Evolutionary conservation across 64 coral and sea anemone species (phyloP), one percentile per base, ranked within the genome.

Genomic region (Dendronephthya gigantea): DNA sequence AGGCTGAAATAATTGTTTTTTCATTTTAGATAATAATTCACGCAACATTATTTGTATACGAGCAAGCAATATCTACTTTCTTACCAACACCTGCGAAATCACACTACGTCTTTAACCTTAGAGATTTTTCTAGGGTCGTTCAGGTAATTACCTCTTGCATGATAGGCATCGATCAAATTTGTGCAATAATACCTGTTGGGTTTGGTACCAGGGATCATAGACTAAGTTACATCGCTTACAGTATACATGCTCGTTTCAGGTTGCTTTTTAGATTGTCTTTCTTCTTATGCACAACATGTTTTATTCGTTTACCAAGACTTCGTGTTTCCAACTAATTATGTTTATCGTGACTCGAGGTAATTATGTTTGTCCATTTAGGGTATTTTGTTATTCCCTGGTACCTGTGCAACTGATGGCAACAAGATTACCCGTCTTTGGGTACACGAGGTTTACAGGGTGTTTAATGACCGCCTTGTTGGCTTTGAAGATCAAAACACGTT

Each of bases 101-200:
- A 34, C 94, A 97, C 70, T 97, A 97, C 83, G 94, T 97, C n/a
- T 97, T 97, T n/a, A 97, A 97, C 83, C 85, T 97, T 9, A 84
- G 94, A 50, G 94, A 97, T 84, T 97, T 97, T 85, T 88, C 94
- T 13, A 81, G 94, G 34, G 94, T 97, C 25, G 94, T 97, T 11
- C 94, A 96, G 90, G 94, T 92, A 72, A 16, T 49, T 66, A 4
- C 39, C 39, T n/a, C n/a, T n/a, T n/a, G n/a, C n/a, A n/a, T n/a
- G n/a, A n/a, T n/a, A n/a, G n/a, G n/a, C n/a, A n/a, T n/a, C n/a
- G n/a, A n/a, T n/a, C n/a, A n/a, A n/a, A n/a, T n/a, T n/a, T n/a
- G n/a, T n/a, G n/a, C n/a, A n/a, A n/a, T n/a, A n/a, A n/a, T n/a
- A n/a, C n/a, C n/a, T n/a, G n/a, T n/a, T n/a, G n/a, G n/a, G n/a